Percentiles rank a stretch among this genome's conserved stretches.
These are phyloP conservation scores for Pongo abelii DNA, from an alignment of 2,113 vertebrate genomes.

Conservation along the genomic window DNA sequence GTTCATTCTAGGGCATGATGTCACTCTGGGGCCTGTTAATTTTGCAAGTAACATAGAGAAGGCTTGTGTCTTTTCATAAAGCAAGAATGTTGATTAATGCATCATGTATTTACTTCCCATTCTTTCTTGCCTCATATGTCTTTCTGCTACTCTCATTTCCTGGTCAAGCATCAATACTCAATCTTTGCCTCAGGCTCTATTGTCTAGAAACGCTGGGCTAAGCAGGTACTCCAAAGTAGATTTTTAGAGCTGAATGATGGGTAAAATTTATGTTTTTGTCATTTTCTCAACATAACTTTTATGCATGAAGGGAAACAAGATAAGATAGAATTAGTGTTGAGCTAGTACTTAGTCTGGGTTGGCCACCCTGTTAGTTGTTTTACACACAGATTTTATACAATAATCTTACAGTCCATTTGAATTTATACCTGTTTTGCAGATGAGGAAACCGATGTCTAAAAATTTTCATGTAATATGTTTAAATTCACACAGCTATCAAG, in stretches of 20 bases:
- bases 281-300: not conserved
- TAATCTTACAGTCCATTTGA: not conserved
- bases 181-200: not conserved
- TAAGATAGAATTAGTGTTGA: not conserved
- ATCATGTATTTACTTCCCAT: not conserved
- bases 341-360: not conserved
- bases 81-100: not conserved
- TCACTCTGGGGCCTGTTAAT: not conserved
- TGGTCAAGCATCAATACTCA: not conserved
- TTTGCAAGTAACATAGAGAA: not conserved
- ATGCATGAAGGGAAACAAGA: not conserved
- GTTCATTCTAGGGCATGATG: not conserved
- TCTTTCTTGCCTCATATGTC: not conserved
- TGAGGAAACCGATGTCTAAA: not conserved
- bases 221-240: not conserved
- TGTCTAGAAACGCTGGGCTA: not conserved
- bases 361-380: not conserved
- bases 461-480: not conserved
- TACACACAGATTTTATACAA: rapidly evolving
- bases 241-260: not conserved
- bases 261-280: not conserved
- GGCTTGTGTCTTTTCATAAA: not conserved
- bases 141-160: not conserved
- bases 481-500: not conserved
- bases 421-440: not conserved